These are phyloP conservation scores for Athetis lepigone DNA, from an alignment of 2,888 invertebrate species.

Conservation along the genomic window DNA sequence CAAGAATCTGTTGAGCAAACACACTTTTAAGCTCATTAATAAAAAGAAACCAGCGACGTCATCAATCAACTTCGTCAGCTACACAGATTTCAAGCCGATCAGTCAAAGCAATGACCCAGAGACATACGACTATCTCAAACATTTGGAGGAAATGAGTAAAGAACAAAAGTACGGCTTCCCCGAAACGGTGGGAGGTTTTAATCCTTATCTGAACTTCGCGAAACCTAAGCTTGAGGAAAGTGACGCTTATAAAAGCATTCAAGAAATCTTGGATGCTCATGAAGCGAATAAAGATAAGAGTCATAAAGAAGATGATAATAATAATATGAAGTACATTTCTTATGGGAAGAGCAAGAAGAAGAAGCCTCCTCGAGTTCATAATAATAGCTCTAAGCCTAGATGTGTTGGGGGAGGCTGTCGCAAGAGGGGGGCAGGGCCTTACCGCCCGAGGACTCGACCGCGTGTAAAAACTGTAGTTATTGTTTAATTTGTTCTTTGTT, in stretches of 20 bases:
- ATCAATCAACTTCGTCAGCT: slow-evolving; percentile 75
- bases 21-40: slow-evolving; percentile 47
- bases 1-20: slow-evolving; percentile 66
- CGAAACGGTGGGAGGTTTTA: slow-evolving; percentile 47
- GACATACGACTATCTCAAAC: slow-evolving; percentile 81
- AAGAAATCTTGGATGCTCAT: slow-evolving; percentile 83
- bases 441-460: slow-evolving; percentile 75
- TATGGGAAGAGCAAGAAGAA: slow-evolving; percentile 70
- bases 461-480: slow-evolving; percentile 69
- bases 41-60: slow-evolving; percentile 70
- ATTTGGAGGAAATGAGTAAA: slow-evolving; percentile 74
- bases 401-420: slow-evolving; percentile 78
- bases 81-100: slow-evolving; percentile 79
- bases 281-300: slow-evolving; percentile 75
- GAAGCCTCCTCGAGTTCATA: slow-evolving; percentile 63
- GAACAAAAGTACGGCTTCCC: slow-evolving; percentile 69
- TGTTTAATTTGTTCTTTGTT: slow-evolving; percentile 29
- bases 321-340: slow-evolving; percentile 66
- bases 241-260: slow-evolving; percentile 79
- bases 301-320: slow-evolving; percentile 61
- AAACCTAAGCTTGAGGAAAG: slow-evolving; percentile 70
- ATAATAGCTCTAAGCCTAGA: slow-evolving; percentile 65
- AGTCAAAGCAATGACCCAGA: slow-evolving; percentile 80
- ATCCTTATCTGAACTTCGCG: slow-evolving; percentile 65
- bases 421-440: slow-evolving; percentile 68